Conservation (phyloP, 2,113 vertebrate genomes). For the Tachysurus fulvidraco region DNA sequence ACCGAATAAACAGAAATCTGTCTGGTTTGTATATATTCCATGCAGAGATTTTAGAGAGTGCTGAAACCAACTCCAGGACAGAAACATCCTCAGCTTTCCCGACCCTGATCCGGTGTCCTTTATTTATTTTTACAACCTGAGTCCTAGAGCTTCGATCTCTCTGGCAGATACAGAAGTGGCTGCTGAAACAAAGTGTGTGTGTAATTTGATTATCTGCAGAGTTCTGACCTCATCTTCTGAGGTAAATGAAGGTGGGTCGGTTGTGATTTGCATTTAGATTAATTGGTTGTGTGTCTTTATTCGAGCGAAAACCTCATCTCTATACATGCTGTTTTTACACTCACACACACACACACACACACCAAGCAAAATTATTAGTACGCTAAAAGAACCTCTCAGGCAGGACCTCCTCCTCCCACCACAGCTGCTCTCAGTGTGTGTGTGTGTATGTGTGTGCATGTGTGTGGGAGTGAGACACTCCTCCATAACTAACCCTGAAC, state of each 20-base stretch:
- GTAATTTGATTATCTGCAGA: constrained; percentile 49
- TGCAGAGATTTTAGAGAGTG: neutral
- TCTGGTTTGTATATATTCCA: neutral
- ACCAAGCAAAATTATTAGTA: neutral
- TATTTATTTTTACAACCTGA: neutral
- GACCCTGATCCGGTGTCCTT: neutral
- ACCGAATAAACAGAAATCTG: neutral
- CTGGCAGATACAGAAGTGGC: neutral
- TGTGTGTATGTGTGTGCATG: neutral
- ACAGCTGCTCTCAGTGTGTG: neutral
- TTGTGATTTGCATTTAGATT: constrained; percentile 54
- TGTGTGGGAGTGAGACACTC: neutral
- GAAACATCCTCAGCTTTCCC: neutral
- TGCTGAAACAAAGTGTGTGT: neutral
- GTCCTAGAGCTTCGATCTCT: neutral
- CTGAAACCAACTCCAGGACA: neutral
- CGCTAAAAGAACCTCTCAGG: constrained; percentile 16
- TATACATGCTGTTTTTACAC: neutral
- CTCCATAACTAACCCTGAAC: constrained; percentile 12
- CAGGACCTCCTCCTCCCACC: constrained; percentile 6
- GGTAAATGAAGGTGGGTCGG: constrained; percentile 38
- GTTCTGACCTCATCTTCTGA: constrained; percentile 33
- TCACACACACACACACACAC: neutral
- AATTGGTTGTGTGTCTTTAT: constrained; percentile 45
- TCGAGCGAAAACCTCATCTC: constrained; percentile 18